phyloP scores from a whole-genome alignment of 2,797 vertebrate genomes.

The Cheirogaleus major region DNA sequence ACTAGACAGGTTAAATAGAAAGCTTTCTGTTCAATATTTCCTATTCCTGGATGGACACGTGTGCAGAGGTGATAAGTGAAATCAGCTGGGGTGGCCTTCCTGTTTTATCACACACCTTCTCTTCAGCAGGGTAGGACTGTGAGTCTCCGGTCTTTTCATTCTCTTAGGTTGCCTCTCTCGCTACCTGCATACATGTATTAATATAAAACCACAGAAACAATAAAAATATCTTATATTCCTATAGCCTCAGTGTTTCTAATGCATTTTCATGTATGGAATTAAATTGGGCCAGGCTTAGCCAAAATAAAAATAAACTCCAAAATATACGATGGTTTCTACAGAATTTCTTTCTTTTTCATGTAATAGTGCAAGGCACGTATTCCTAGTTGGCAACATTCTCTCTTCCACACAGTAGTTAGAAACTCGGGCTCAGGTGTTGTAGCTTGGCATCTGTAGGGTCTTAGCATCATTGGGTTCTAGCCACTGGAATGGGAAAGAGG shows the following conservation, averaged over 20 bases:
- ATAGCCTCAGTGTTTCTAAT: not conserved
- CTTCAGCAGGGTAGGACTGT: not conserved
- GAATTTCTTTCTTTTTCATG: not conserved
- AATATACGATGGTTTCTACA: not conserved
- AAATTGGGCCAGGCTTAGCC: not conserved
- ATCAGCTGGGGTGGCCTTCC: not conserved
- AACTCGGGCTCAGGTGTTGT: not conserved
- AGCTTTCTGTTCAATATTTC: not conserved
- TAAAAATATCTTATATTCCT: not conserved
- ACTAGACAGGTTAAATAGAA: not conserved
- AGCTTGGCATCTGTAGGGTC: not conserved
- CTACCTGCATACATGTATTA: not conserved
- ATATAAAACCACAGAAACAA: not conserved
- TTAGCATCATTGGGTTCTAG: not conserved
- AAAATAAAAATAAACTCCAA: not conserved
- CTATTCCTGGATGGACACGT: not conserved
- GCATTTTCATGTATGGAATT: not conserved
- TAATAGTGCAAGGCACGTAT: not conserved
- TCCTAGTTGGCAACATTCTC: not conserved
- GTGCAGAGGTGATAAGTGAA: not conserved
- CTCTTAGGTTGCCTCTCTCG: not conserved
- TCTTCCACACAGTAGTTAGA: not conserved
- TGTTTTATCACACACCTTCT: not conserved
- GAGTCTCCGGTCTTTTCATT: not conserved
- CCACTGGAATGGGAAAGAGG: not conserved